Evolutionary conservation across 2,888 invertebrate species (phyloP).

Genomic region (Antitype chi): DNA sequence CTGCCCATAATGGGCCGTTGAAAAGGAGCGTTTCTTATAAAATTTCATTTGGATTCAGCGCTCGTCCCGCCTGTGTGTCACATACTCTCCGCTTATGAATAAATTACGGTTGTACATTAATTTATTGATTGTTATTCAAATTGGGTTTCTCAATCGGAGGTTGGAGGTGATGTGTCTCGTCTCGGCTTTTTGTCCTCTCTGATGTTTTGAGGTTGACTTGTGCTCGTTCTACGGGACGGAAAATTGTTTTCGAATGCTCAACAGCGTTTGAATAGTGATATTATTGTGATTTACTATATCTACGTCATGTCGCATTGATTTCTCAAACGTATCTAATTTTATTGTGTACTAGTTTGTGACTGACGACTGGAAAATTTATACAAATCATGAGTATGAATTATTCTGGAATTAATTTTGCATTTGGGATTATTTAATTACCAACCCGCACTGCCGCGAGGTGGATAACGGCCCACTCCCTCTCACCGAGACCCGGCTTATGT

Average conservation of each 20-base stretch:
- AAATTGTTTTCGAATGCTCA: conserved; percentile 80
- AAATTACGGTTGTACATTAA: conserved; percentile 89
- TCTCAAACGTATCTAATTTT: conserved; percentile 77
- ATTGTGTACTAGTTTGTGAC: conserved; percentile 73
- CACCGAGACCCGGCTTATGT: no score
- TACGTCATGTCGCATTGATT: conserved; percentile 77
- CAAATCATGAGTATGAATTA: conserved; percentile 53
- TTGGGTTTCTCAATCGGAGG: conserved; percentile 90
- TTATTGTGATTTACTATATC: conserved; percentile 69
- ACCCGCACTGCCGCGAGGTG: no score
- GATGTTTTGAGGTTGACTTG: conserved; percentile 83
- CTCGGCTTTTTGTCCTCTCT: conserved; percentile 80
- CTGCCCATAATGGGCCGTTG: conserved; percentile 84
- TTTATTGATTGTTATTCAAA: conserved; percentile 91
- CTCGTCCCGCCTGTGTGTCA: conserved; percentile 85
- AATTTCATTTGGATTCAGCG: conserved; percentile 89
- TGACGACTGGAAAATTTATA: conserved; percentile 78
- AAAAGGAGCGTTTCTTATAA: conserved; percentile 88
- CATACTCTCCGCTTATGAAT: conserved; percentile 85
- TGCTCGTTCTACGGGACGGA: conserved; percentile 74
- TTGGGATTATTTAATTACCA: conserved; percentile 20
- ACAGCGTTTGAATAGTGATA: conserved; percentile 71
- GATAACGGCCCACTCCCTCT: no score
- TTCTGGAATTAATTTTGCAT: conserved; percentile 34
- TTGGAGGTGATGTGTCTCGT: conserved; percentile 87